These are phyloP conservation scores for Anolis carolinensis DNA, from an alignment of 2,113 vertebrate genomes.

Conservation along the genomic window DNA sequence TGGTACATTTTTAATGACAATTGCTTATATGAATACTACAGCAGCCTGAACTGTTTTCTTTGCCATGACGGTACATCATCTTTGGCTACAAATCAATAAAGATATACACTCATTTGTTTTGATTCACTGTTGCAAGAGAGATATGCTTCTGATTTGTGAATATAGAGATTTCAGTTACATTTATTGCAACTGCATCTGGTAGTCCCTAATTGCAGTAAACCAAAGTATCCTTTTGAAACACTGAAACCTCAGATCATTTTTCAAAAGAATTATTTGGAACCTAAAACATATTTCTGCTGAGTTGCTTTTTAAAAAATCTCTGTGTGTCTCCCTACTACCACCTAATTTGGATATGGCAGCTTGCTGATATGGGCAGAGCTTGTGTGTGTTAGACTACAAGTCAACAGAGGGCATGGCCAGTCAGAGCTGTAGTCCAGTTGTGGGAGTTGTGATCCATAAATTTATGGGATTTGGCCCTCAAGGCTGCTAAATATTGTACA, in stretches of 20 bases:
- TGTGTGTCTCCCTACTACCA: too few relatives aligned
- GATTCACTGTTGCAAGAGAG: conserved; percentile 70
- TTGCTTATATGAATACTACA: conserved; percentile 55
- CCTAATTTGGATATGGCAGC: background rate
- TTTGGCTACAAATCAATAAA: conserved; percentile 65
- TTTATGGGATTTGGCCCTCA: too few relatives aligned
- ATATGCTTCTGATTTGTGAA: conserved; percentile 59
- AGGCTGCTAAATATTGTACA: too few relatives aligned
- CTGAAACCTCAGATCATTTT: background rate
- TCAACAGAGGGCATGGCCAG: too few relatives aligned
- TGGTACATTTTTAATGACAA: conserved; percentile 64
- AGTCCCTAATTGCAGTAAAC: background rate
- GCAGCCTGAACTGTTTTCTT: conserved; percentile 67
- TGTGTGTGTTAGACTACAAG: too few relatives aligned
- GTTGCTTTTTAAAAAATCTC: background rate
- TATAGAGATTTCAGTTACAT: conserved; percentile 38
- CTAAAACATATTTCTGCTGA: background rate
- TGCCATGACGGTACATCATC: conserved; percentile 65
- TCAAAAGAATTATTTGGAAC: background rate
- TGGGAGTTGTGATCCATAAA: too few relatives aligned
- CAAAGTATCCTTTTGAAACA: conserved; percentile 1
- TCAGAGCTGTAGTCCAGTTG: too few relatives aligned
- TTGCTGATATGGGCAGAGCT: background rate
- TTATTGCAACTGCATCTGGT: conserved; percentile 11
- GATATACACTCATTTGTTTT: conserved; percentile 72